Percentiles rank a stretch among this genome's conserved stretches.
Evolutionary conservation across 2,888 invertebrate species (phyloP).

Genomic region (Brachylomia viminalis): DNA sequence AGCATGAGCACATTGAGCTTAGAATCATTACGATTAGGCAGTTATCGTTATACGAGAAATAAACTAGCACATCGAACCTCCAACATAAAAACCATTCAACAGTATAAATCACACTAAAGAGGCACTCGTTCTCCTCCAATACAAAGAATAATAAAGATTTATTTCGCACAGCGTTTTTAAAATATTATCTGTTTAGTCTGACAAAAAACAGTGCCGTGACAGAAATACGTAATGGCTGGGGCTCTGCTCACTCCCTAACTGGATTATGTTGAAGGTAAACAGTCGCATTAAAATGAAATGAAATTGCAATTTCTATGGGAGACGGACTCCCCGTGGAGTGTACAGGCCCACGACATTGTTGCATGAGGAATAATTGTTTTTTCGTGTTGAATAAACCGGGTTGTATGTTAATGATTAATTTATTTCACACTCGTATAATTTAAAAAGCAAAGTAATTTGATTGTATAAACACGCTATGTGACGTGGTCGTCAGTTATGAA

Average conservation of each 20-base stretch:
- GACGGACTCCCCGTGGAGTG: conserved; percentile 71
- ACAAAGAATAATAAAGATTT: conserved; percentile 40
- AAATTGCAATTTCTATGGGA: conserved; percentile 84
- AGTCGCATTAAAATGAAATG: conserved; percentile 87
- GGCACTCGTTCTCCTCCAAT: background rate
- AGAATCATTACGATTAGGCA: too few relatives aligned
- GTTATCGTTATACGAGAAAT: background rate
- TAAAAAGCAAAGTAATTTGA: conserved; percentile 14
- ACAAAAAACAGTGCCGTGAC: conserved; percentile 67
- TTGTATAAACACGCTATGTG: conserved; percentile 22
- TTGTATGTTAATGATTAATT: conserved; percentile 28
- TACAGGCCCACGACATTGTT: conserved; percentile 68
- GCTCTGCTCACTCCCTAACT: conserved; percentile 73
- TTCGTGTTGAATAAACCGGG: conserved; percentile 8
- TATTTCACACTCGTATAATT: conserved; percentile 43
- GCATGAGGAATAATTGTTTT: conserved; percentile 23
- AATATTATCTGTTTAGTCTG: conserved; percentile 54
- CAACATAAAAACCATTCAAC: conserved; percentile 1
- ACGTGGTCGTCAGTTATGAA: background rate
- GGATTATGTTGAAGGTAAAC: conserved; percentile 87
- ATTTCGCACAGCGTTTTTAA: conserved; percentile 45
- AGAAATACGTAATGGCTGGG: conserved; percentile 71
- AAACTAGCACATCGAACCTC: background rate
- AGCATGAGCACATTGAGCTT: background rate
- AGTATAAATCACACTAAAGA: background rate